Evolutionary conservation across 2,797 vertebrate genomes (phyloP).

Genomic region (Propithecus perrieri): DNA sequence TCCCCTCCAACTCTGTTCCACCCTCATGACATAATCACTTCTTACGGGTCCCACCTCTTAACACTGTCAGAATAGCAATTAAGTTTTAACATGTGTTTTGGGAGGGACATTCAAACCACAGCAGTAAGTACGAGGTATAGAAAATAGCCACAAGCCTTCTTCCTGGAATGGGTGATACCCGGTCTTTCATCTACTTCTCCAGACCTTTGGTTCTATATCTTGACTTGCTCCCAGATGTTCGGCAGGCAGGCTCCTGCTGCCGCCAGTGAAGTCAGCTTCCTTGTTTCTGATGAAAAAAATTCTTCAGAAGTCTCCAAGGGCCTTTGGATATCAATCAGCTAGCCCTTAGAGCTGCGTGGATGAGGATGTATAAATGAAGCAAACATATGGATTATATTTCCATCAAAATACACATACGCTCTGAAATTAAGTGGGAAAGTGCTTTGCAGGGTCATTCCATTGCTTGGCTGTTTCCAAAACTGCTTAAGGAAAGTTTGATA

Average conservation of each 20-base stretch:
- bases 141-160: background rate
- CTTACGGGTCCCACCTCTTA: background rate
- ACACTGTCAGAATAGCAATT: background rate
- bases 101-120: background rate
- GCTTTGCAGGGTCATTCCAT: background rate
- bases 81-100: background rate
- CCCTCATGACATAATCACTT: background rate
- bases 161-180: background rate
- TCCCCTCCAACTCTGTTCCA: background rate
- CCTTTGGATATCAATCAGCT: conserved; percentile 27
- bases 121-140: background rate
- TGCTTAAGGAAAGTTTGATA: conserved; percentile 24
- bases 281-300: conserved; percentile 11
- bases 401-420: conserved; percentile 33
- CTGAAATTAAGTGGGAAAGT: conserved; percentile 24
- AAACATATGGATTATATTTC: conserved; percentile 60
- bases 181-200: background rate
- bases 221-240: background rate
- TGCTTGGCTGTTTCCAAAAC: background rate
- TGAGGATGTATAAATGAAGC: background rate
- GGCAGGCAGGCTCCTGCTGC: background rate
- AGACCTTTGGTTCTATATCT: background rate
- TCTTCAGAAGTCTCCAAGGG: conserved; percentile 25
- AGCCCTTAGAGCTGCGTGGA: background rate
- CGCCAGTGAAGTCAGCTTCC: background rate